A percentile compares a stretch with the other conserved stretches of the same genome.
These are phyloP conservation scores for Anabas testudineus DNA, from an alignment of 2,797 vertebrate genomes.

Conservation along the genomic window DNA sequence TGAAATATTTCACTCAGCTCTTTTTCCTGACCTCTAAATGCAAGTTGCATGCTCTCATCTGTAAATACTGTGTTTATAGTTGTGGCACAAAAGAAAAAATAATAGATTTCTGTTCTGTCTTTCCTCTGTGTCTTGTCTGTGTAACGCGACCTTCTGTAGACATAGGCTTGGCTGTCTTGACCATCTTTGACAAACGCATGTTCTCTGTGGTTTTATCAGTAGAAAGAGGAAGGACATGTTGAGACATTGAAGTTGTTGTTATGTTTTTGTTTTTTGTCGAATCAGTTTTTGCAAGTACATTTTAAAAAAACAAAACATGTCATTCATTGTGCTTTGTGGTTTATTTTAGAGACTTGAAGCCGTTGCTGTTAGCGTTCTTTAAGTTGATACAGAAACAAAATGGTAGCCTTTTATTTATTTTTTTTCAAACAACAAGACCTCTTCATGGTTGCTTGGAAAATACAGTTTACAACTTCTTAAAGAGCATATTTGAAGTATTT, in stretches of 20 bases:
- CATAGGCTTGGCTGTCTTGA: conserved; percentile 75
- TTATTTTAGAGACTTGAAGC: conserved; percentile 5
- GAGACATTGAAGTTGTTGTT: conserved; percentile 8
- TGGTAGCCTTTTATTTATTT: no score
- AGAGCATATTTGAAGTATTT: conserved; percentile 28
- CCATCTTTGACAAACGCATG: conserved; percentile 73
- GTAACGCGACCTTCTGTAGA: conserved; percentile 47
- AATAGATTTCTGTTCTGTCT: conserved; percentile 54
- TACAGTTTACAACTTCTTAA: background rate
- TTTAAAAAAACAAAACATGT: conserved; percentile 6
- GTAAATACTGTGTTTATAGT: conserved; percentile 80
- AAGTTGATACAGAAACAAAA: conserved; percentile 7
- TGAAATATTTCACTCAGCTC: conserved; percentile 36
- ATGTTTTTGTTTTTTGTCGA: background rate
- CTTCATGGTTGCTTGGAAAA: conserved; percentile 9
- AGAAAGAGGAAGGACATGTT: conserved; percentile 12
- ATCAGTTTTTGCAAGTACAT: conserved; percentile 3
- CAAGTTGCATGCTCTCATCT: conserved; percentile 75
- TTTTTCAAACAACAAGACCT: conserved; percentile 2
- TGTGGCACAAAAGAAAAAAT: conserved; percentile 54
- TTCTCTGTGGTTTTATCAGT: conserved; percentile 53
- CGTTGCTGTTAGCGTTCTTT: conserved; percentile 23
- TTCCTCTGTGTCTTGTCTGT: conserved; percentile 63
- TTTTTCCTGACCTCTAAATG: conserved; percentile 55
- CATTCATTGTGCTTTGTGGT: conserved; percentile 15